phyloP scores from a whole-genome alignment of 2,797 vertebrate genomes.

The Hydrophis major region DNA sequence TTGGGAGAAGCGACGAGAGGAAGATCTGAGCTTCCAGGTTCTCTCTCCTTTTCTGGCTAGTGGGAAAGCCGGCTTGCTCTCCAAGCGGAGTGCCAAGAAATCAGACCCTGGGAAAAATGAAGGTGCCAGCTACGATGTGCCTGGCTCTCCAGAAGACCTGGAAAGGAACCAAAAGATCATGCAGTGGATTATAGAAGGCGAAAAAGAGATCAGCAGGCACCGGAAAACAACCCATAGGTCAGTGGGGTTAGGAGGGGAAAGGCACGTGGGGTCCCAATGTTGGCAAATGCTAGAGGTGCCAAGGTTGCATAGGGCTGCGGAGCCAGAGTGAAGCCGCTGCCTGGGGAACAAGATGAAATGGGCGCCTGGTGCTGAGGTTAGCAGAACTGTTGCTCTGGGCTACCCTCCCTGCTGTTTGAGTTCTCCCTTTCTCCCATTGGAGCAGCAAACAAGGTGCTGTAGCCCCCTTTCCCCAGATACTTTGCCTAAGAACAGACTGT shows the following conservation, averaged over 20 bases:
- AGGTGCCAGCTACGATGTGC: slow-evolving; percentile 68
- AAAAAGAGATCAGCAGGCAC: slow-evolving; percentile 90
- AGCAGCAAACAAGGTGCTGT: neutral
- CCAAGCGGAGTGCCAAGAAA: slow-evolving; percentile 84
- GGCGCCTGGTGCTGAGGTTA: too few species aligned
- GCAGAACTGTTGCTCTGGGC: neutral
- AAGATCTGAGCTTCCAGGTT: neutral
- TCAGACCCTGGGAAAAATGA: slow-evolving; percentile 78
- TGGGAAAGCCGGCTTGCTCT: slow-evolving; percentile 78
- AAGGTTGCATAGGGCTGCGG: neutral
- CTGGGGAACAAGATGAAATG: too few species aligned
- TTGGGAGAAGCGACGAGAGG: too few species aligned
- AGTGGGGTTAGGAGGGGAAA: slow-evolving; percentile 12
- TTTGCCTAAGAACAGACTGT: neutral
- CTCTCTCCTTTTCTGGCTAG: slow-evolving; percentile 66
- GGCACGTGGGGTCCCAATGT: neutral
- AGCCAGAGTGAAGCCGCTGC: too few species aligned
- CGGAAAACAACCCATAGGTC: slow-evolving; percentile 89
- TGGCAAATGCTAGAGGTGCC: neutral
- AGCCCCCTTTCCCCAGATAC: neutral
- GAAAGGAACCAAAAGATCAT: slow-evolving; percentile 97
- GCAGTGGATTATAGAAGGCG: slow-evolving; percentile 97
- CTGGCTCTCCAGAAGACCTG: slow-evolving; percentile 79
- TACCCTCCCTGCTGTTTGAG: neutral
- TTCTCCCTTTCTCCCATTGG: rapidly evolving